Percentiles rank a stretch among this genome's conserved stretches.
phyloP scores from a whole-genome alignment of 2,888 invertebrate genomes.

The Xestoiulus laeticollis region DNA sequence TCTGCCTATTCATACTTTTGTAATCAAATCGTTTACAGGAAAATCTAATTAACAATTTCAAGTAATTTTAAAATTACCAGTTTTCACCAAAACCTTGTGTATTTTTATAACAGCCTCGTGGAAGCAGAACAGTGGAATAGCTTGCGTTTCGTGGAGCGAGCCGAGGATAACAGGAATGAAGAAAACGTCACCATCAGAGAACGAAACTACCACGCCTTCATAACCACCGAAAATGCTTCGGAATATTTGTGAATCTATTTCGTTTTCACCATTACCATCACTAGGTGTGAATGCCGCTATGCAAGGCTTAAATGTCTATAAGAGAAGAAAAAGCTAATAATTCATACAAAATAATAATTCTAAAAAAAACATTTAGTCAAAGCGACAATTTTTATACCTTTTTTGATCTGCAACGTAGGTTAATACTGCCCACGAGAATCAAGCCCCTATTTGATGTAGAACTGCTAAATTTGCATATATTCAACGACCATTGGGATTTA shows the following conservation, averaged over 20 bases:
- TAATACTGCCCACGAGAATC: neutral
- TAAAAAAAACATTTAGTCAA: no score
- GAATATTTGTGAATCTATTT: neutral
- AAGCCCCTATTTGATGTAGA: neutral
- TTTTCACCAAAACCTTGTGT: neutral
- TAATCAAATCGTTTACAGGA: no score
- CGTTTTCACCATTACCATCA: neutral
- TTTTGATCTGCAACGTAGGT: neutral
- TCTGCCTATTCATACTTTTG: no score
- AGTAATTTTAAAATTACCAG: neutral
- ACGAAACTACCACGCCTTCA: neutral
- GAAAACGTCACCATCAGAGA: neutral
- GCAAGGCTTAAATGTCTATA: neutral
- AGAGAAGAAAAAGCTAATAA: neutral
- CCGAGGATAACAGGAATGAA: neutral
- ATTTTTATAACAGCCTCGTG: neutral
- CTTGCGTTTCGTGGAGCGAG: neutral
- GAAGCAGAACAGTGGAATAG: constrained; percentile 22
- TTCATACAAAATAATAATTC: no score
- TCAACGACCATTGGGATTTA: neutral
- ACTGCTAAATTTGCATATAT: neutral
- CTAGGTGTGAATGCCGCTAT: neutral
- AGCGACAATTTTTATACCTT: neutral
- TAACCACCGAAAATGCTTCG: neutral
- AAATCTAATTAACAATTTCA: neutral